Evolutionary conservation across 2,797 vertebrate genomes (phyloP), one percentile per base, ranked within the genome.

Genomic region (Spizella passerina): DNA sequence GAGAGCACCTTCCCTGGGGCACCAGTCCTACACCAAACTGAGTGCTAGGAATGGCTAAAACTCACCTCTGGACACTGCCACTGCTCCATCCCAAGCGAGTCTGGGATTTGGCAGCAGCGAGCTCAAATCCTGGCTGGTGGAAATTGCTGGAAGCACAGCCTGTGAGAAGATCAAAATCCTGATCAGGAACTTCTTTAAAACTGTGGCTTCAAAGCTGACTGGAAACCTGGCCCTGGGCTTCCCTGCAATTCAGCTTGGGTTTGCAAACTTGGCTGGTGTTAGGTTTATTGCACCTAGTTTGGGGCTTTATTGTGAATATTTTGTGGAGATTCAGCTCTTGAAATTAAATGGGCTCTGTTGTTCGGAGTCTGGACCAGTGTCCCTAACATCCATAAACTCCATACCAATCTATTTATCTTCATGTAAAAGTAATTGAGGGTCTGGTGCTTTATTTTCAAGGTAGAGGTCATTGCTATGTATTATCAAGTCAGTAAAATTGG

Each of bases 281-380:
- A 71, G 57, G 69, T 87, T 96, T 95, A 92, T 96, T 96, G 86
- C 95, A 96, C 95, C 94, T 97, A 95, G 93, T 96, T 91, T 96
- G 84, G 72, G 92, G 88, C 92, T 96, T 94, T 93, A 86, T 90
- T 94, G 92, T 66, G 76, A 96, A 95, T 60, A 83, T 76, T 95
- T 76, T 72, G 82, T 59, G 71, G 61, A 95, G 84, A 75, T 89
- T 94, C 76, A 89, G 65, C 46, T 86, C 84, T 91, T 78, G 50
- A 93, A 91, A 94, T 86, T 65, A 95, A 96, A 96, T 52, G 43
- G 69, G 30, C 50, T 89, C 79, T 87, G 82, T 61, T 93, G 82
- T 93, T 93, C 79, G 36, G 68, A 94, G 60, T 43, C 86, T 87
- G 76, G 69, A 94, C 65, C 61, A 49, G 34, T 4, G 7, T 63